Percentiles rank a stretch among this genome's conserved stretches.
These are phyloP conservation scores for Calliscelio sp. DNA, from an alignment of 2,888 invertebrate species.

Conservation along the genomic window DNA sequence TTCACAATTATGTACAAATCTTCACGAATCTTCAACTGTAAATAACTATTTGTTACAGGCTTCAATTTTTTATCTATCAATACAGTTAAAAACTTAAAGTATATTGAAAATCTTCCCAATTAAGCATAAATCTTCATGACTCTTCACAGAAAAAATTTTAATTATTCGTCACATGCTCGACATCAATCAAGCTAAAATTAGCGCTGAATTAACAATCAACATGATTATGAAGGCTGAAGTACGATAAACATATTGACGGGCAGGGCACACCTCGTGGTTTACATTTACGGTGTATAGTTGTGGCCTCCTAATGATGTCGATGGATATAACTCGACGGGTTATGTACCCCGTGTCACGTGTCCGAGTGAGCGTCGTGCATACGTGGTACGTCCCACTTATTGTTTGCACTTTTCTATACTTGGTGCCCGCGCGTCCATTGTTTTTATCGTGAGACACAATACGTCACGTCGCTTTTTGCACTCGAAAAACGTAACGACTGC, in stretches of 20 bases:
- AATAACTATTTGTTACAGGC: too few species aligned
- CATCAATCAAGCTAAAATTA: not conserved
- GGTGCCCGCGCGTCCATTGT: slow-evolving; percentile 49
- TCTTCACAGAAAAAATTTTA: too few species aligned
- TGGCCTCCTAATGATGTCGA: slow-evolving; percentile 60
- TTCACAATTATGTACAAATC: too few species aligned
- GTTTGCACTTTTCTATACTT: slow-evolving; percentile 70
- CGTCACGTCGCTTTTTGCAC: slow-evolving; percentile 53
- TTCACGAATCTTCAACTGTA: too few species aligned
- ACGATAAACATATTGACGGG: slow-evolving; percentile 34
- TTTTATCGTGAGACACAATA: slow-evolving; percentile 62
- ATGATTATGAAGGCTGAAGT: slow-evolving; percentile 7
- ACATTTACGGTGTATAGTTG: slow-evolving; percentile 42
- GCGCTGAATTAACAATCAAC: not conserved
- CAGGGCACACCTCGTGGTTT: slow-evolving; percentile 37
- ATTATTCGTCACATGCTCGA: too few species aligned
- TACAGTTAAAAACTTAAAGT: too few species aligned
- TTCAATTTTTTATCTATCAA: too few species aligned
- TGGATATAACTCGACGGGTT: slow-evolving; percentile 59
- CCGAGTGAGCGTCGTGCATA: slow-evolving; percentile 74
- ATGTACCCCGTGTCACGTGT: slow-evolving; percentile 67
- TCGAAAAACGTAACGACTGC: slow-evolving; percentile 22
- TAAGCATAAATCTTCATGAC: too few species aligned
- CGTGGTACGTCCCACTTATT: slow-evolving; percentile 83
- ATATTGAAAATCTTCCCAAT: too few species aligned